phyloP scores from a whole-genome alignment of 2,113 vertebrate species.

The Petrocephalus microphthalmus region DNA sequence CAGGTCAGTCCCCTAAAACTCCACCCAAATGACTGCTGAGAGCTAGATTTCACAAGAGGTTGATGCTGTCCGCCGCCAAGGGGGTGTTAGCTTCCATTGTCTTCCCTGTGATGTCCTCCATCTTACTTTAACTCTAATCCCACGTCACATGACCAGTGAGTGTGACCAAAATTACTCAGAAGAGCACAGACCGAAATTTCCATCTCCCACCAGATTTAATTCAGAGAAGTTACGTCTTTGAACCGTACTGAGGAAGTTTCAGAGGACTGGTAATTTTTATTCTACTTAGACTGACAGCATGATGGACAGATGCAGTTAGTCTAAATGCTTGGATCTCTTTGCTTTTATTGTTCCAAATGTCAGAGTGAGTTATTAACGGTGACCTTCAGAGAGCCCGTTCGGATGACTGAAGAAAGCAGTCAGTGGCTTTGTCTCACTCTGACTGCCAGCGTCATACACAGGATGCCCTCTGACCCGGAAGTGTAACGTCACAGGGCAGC shows the following conservation, averaged over 20 bases:
- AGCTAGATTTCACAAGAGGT: neutral
- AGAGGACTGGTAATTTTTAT: constrained; percentile 45
- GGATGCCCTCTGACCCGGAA: neutral
- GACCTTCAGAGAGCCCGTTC: constrained; percentile 17
- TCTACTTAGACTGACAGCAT: constrained; percentile 29
- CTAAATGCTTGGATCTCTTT: constrained; percentile 38
- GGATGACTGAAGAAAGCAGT: neutral
- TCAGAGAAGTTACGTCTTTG: constrained; percentile 46
- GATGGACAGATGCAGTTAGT: constrained; percentile 37
- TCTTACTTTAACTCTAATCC: neutral
- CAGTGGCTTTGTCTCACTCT: neutral
- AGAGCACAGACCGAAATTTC: neutral
- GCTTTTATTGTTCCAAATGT: constrained; percentile 39
- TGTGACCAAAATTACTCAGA: neutral
- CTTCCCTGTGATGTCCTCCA: neutral
- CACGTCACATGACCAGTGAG: neutral
- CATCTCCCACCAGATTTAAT: constrained; percentile 5
- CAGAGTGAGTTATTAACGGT: constrained; percentile 56
- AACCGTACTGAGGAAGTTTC: constrained; percentile 44
- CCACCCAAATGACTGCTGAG: neutral
- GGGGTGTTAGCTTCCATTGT: neutral
- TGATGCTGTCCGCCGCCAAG: neutral
- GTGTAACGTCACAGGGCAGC: neutral
- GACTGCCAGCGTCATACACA: neutral
- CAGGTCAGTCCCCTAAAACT: constrained; percentile 63